Evolutionary conservation across 2,113 vertebrate genomes (phyloP).

Genomic region (Melospiza georgiana): DNA sequence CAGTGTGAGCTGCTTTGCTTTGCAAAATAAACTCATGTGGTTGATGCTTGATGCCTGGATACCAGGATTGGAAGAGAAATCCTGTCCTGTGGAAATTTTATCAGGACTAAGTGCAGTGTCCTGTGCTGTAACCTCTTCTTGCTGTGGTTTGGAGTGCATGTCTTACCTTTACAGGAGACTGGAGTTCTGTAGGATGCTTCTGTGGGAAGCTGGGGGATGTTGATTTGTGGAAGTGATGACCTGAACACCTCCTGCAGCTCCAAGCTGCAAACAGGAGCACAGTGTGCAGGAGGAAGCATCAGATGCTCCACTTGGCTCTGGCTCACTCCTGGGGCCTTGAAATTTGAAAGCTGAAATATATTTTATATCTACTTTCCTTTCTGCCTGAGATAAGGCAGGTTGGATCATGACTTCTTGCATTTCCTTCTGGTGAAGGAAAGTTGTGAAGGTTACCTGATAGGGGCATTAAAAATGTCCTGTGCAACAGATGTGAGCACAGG

Average conservation of each 20-base stretch:
- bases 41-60: neutral
- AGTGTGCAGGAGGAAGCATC: neutral
- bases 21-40: neutral
- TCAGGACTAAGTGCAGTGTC: neutral
- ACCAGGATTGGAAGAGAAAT: neutral
- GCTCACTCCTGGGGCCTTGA: neutral
- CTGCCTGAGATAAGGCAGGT: neutral
- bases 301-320: neutral
- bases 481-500: neutral
- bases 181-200: neutral
- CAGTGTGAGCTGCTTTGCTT: neutral
- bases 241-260: neutral
- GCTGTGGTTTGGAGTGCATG: neutral
- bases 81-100: neutral
- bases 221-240: neutral
- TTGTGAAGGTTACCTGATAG: neutral
- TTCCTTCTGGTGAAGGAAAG: neutral
- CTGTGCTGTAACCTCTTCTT: neutral
- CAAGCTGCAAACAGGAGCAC: neutral
- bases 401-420: neutral
- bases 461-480: neutral
- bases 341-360: neutral
- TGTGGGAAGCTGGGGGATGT: accelerated
- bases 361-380: neutral
- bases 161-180: neutral